Evolutionary conservation across 2,797 vertebrate species (phyloP), one percentile per base, ranked within the genome.

Genomic region (Mormyrus proboscirostris): DNA sequence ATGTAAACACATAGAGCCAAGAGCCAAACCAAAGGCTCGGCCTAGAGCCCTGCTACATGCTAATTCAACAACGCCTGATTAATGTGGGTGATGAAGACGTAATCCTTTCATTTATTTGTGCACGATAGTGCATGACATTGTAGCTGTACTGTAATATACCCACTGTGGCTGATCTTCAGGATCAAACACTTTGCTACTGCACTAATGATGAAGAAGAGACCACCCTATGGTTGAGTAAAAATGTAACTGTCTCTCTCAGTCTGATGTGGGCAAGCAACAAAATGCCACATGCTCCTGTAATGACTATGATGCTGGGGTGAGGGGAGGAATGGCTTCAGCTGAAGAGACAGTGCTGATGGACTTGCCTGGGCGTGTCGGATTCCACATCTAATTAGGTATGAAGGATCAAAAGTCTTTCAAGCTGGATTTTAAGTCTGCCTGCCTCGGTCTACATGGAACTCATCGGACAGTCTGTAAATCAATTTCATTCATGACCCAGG

Each of bases 1-100:
- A 92, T 91, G 94, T 95, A 96, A 96, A 96, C 95, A 96, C 87
- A 41, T 83, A 86, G 89, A 90, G 90, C 92, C 92, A 89, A 92
- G 92, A 93, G 93, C 87, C 92, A 90, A 93, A 91, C 93, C 92
- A 94, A 94, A 92, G 88, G 59, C 90, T 92, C 86, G 88, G 90
- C 55, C 82, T 59, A 89, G 89, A 0, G 10, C 69, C 88, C 76
- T 25, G 88, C 89, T 93, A 55, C 73, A n/a, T 79, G 91, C 89
- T 62, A 90, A 89, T 88, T 92, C 79, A 92, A 88, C 90, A 91
- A 88, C 90, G 90, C 83, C 88, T 90, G 89, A 93, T 94, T 92
- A 90, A 88, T 51, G 85, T 62, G 79, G 44, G 50, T 88, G 91
- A 69, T 86, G 87, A 76, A 88, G 51, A 89, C 88, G 44, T 91